A percentile compares a stretch with the other conserved stretches of the same genome.
phyloP scores from a whole-genome alignment of 2,888 invertebrate genomes.

The Agapetus fuscipes region DNA sequence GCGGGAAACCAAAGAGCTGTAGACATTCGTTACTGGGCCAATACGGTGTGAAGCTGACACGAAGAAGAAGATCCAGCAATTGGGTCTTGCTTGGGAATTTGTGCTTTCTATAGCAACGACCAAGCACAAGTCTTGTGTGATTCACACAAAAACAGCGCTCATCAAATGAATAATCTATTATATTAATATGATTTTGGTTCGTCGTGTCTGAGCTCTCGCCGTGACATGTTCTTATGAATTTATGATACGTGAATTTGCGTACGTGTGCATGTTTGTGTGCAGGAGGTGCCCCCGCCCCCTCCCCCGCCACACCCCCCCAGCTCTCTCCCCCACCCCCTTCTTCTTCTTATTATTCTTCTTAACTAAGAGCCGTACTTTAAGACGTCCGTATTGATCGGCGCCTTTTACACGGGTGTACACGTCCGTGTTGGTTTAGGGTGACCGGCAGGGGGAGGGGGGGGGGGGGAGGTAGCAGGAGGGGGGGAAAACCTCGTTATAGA shows the following conservation, averaged over 20 bases:
- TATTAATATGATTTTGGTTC: too few relatives aligned
- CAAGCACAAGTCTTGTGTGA: too few relatives aligned
- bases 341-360: conserved; percentile 23
- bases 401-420: conserved; percentile 21
- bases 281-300: conserved; percentile 3
- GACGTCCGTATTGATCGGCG: conserved; percentile 23
- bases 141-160: too few relatives aligned
- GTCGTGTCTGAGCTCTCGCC: not conserved
- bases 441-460: conserved; percentile 8
- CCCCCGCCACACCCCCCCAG: too few relatives aligned
- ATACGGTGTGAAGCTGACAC: too few relatives aligned
- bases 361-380: conserved; percentile 23
- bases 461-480: conserved; percentile 6
- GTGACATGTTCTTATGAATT: conserved; percentile 15
- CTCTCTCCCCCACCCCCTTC: too few relatives aligned
- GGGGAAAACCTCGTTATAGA: conserved; percentile 21
- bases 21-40: too few relatives aligned
- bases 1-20: too few relatives aligned
- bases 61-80: too few relatives aligned
- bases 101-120: too few relatives aligned
- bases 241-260: conserved; percentile 23
- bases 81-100: too few relatives aligned
- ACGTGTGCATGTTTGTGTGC: conserved; percentile 21
- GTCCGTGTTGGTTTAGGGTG: conserved; percentile 20
- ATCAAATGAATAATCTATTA: too few relatives aligned